Percentiles rank a stretch among this genome's conserved stretches.
phyloP scores from a whole-genome alignment of 2,888 invertebrate species.

The Lepidocyrtinus sp. region DNA sequence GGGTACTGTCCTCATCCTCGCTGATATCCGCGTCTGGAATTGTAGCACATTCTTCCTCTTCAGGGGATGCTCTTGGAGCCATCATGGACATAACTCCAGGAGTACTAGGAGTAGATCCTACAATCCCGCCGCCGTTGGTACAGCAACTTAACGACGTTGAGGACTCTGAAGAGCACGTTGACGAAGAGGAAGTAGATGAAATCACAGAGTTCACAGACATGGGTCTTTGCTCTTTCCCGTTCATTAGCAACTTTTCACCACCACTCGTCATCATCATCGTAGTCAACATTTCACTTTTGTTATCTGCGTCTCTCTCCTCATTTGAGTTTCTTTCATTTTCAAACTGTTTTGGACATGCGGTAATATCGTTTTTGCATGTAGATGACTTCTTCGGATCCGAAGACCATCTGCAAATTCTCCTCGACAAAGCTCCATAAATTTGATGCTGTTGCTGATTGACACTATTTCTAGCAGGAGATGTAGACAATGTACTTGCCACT shows the following conservation, averaged over 20 bases:
- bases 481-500: slow-evolving; percentile 24
- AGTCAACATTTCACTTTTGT: slow-evolving; percentile 46
- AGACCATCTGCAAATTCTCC: slow-evolving; percentile 56
- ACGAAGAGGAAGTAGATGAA: slow-evolving; percentile 75
- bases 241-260: slow-evolving; percentile 56
- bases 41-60: slow-evolving; percentile 75
- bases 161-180: slow-evolving; percentile 71
- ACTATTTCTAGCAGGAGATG: slow-evolving; percentile 38
- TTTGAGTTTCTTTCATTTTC: slow-evolving; percentile 26
- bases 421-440: slow-evolving; percentile 53
- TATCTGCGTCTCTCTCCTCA: slow-evolving; percentile 22
- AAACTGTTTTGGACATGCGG: neutral
- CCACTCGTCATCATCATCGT: slow-evolving; percentile 26
- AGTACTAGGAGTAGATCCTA: slow-evolving; percentile 72
- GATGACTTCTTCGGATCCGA: slow-evolving; percentile 30
- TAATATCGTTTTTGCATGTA: slow-evolving; percentile 29
- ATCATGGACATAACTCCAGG: slow-evolving; percentile 73
- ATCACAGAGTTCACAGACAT: slow-evolving; percentile 85
- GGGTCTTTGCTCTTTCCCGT: slow-evolving; percentile 75
- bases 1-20: slow-evolving; percentile 65
- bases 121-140: slow-evolving; percentile 79
- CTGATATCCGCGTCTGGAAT: slow-evolving; percentile 67
- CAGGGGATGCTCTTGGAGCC: slow-evolving; percentile 91
- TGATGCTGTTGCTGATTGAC: slow-evolving; percentile 48
- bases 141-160: slow-evolving; percentile 72